A percentile compares a stretch with the other conserved stretches of the same genome.
Conservation (phyloP, 92 coral and sea anemone genomes). For the Zoanthus gigantus region DNA sequence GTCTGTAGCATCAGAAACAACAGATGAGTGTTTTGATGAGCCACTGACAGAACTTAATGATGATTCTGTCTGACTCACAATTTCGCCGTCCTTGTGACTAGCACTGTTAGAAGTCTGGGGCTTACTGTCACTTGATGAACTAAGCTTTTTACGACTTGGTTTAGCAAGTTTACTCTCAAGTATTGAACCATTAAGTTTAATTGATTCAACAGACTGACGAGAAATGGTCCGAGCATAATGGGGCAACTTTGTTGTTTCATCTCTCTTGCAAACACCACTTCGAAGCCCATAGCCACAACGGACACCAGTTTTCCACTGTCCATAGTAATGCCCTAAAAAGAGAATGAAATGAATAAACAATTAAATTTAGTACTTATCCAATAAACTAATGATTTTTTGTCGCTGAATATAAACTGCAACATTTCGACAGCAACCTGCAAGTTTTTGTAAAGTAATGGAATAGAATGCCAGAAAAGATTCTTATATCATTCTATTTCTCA, state of each 20-base stretch:
- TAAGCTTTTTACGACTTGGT: constrained; percentile 37
- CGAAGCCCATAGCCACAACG: constrained; percentile 88
- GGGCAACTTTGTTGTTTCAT: constrained; percentile 63
- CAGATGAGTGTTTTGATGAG: constrained; percentile 68
- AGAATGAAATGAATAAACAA: neutral
- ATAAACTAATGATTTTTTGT: too few species aligned
- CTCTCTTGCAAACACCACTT: constrained; percentile 75
- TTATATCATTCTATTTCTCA: too few species aligned
- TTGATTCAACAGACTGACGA: constrained; percentile 80
- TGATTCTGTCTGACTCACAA: constrained; percentile 71
- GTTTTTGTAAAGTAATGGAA: too few species aligned
- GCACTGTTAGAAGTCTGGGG: constrained; percentile 64
- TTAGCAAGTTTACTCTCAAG: constrained; percentile 51
- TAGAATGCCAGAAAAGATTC: too few species aligned
- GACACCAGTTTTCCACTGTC: constrained; percentile 96
- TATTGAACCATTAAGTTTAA: constrained; percentile 82
- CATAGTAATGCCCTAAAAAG: constrained; percentile 80
- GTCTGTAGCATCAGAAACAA: constrained; percentile 33
- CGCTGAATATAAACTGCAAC: too few species aligned
- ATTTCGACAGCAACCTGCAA: too few species aligned
- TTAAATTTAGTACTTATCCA: too few species aligned
- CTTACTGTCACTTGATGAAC: constrained; percentile 37
- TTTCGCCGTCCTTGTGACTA: constrained; percentile 54
- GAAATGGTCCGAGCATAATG: constrained; percentile 82
- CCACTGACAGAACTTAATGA: constrained; percentile 73